These are phyloP conservation scores for Papilio aristodemus DNA, from an alignment of 1,140 invertebrate genomes.

Conservation along the genomic window DNA sequence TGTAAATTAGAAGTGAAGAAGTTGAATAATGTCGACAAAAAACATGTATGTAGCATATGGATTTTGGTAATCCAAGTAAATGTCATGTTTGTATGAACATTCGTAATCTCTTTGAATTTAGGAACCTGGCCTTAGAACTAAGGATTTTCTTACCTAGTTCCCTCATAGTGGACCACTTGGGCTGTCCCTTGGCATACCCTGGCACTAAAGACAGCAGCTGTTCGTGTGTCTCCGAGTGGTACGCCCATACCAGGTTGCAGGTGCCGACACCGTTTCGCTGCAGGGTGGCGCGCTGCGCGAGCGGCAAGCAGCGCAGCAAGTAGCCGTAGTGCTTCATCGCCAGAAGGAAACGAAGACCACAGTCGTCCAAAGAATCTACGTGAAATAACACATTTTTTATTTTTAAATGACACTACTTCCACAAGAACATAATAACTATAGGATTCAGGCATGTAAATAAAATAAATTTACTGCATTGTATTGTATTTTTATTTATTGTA, in stretches of 20 bases:
- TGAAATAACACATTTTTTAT: constrained; percentile 10
- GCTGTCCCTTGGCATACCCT: constrained; percentile 89
- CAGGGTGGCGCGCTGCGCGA: constrained; percentile 91
- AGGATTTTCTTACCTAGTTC: constrained; percentile 86
- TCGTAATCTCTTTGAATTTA: too few species aligned
- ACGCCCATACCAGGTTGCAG: constrained; percentile 98
- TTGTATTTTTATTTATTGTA: too few species aligned
- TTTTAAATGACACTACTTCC: not conserved
- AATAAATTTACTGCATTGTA: too few species aligned
- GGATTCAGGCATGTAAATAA: too few species aligned
- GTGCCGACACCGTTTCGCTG: constrained; percentile 95
- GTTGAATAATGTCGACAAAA: too few species aligned
- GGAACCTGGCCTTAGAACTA: constrained; percentile 3
- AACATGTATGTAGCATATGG: too few species aligned
- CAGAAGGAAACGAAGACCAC: constrained; percentile 96
- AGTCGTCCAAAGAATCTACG: constrained; percentile 96
- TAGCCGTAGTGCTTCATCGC: constrained; percentile 99
- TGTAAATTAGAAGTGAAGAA: too few species aligned
- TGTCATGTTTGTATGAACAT: too few species aligned
- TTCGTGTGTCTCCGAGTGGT: constrained; percentile 98
- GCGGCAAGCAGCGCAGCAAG: constrained; percentile 93
- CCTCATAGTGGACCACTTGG: constrained; percentile 94
- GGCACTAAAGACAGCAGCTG: constrained; percentile 96
- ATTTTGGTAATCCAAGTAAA: too few species aligned
- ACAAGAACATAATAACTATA: too few species aligned